Evolutionary conservation across 2,113 vertebrate genomes (phyloP), one percentile per base, ranked within the genome.

Genomic region (Onychostruthus taczanowskii): DNA sequence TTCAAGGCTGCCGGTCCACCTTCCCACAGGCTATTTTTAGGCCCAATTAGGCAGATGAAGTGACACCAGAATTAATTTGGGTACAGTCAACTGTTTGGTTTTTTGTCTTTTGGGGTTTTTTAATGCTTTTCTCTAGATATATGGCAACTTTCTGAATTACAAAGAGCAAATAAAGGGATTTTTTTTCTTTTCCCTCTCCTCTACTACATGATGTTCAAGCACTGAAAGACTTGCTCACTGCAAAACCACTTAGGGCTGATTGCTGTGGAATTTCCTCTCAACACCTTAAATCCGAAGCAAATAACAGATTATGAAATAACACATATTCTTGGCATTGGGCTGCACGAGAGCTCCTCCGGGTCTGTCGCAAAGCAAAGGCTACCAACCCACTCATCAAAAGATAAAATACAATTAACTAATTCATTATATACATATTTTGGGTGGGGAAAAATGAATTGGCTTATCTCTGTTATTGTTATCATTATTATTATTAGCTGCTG

Each of bases 1-100:
- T 31, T 93, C 74, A 24, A 18, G 62, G 47, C 76, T 95, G 26
- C 69, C 39, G 26, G 24, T n/a, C 64, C 68, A 84, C 50, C 94
- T 86, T 89, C 79, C 90, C 86, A 91, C 70, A 63, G 55, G 69
- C 27, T 94, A 83, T 92, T 94, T 93, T 94, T 91, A 93, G 64
- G 22, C 22, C 19, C 13, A 81, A 44, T 88, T 90, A 92, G 78
- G 22, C 19, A 94, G 68, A 70, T 87, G 44, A 95, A 85, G 58
- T 31, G 62, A 63, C 37, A 69, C 50, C 2, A 9, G 64, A 72
- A 67, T 58, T 89, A 89, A 73, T 86, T 77, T 61, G 84, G 77
- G 16, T 74, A 47, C 0, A 0, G 23, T 80, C 19, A 39, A 74
- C 76, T 43, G 9, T 50, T 66, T 59, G 58, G 23, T 35, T 22